Conservation (phyloP, 2,797 vertebrate genomes). For the Danio aesculapii region DNA sequence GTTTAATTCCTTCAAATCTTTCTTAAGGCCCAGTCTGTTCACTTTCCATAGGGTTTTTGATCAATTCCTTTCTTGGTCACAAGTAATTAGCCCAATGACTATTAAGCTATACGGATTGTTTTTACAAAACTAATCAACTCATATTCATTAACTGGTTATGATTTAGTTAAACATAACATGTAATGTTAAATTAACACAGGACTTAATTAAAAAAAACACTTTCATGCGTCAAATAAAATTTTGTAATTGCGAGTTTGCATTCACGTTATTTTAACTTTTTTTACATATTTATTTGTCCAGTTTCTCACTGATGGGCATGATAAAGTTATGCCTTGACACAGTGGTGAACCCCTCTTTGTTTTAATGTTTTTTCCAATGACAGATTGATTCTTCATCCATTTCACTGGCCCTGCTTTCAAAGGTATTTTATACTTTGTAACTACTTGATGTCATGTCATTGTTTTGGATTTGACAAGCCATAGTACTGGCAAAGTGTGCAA, state of each 20-base stretch:
- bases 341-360: constrained; percentile 78
- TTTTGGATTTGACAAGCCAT: constrained; percentile 17
- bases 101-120: neutral
- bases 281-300: constrained; percentile 22
- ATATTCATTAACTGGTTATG: neutral
- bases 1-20: constrained; percentile 54
- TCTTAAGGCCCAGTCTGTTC: constrained; percentile 65
- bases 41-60: constrained; percentile 51
- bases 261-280: neutral
- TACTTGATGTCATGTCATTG: neutral
- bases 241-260: neutral
- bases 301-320: constrained; percentile 36
- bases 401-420: constrained; percentile 92
- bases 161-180: neutral
- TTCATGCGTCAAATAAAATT: neutral
- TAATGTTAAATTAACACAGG: neutral
- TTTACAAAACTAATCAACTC: neutral
- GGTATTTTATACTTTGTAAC: constrained; percentile 80
- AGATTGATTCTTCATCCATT: constrained; percentile 93
- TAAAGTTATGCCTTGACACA: constrained; percentile 51
- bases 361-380: constrained; percentile 88
- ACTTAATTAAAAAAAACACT: neutral
- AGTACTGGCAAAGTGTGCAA: neutral
- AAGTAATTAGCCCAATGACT: neutral
- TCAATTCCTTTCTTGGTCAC: neutral